Evolutionary conservation across 2,797 vertebrate genomes (phyloP).

Genomic region (Holocentrus rufus): DNA sequence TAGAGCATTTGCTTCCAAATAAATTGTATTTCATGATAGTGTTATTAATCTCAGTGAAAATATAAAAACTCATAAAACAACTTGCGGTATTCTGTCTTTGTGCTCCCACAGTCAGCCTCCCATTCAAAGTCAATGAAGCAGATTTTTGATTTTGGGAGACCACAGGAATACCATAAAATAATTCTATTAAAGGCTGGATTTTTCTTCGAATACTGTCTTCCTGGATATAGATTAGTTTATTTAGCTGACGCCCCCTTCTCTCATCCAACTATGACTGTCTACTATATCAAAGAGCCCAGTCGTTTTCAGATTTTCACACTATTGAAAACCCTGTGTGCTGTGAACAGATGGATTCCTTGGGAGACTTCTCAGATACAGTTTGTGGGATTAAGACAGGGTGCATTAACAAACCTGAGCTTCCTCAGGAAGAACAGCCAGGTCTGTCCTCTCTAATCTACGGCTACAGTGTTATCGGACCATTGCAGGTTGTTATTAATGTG

Average conservation of each 20-base stretch:
- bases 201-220: too few species aligned
- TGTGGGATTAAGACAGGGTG: slow-evolving; percentile 71
- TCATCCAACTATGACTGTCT: not conserved
- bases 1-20: too few species aligned
- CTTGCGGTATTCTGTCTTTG: not conserved
- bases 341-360: slow-evolving; percentile 61
- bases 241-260: not conserved
- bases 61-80: not conserved
- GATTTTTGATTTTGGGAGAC: too few species aligned
- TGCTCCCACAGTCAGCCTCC: too few species aligned
- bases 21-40: too few species aligned
- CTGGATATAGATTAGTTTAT: too few species aligned
- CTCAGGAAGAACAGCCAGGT: slow-evolving; percentile 62
- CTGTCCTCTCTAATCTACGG: slow-evolving; percentile 66
- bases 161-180: too few species aligned
- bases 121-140: not conserved
- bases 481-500: slow-evolving; percentile 73
- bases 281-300: slow-evolving; percentile 16
- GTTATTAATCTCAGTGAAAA: too few species aligned
- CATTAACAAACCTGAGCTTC: slow-evolving; percentile 69
- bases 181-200: too few species aligned
- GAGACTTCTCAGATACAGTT: slow-evolving; percentile 49
- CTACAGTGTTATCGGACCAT: slow-evolving; percentile 67
- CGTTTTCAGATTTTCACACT: slow-evolving; percentile 31
- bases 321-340: slow-evolving; percentile 20